Percentiles rank a stretch among this genome's conserved stretches.
These are phyloP conservation scores for Chaetura pelagica DNA, from an alignment of 2,113 vertebrate species.

Conservation along the genomic window DNA sequence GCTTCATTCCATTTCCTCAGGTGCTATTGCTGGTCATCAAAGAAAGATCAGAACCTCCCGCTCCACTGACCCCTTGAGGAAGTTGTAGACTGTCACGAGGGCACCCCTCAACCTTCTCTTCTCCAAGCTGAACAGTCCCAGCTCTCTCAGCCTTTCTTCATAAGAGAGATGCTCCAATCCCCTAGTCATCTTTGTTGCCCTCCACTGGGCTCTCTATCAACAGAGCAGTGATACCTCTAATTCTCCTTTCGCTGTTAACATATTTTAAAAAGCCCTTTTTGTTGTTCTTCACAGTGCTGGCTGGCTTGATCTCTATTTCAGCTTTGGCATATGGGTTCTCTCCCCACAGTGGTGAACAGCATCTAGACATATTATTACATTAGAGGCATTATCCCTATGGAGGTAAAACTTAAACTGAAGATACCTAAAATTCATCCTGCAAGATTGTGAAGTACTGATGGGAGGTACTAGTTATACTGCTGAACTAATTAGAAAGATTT, in stretches of 20 bases:
- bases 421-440: background rate
- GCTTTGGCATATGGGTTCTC: background rate
- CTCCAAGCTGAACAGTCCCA: background rate
- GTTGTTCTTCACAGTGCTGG: background rate
- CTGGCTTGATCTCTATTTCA: background rate
- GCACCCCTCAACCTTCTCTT: background rate
- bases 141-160: no score
- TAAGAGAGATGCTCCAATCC: no score
- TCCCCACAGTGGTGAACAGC: background rate
- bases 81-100: background rate
- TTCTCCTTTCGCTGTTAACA: background rate
- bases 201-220: no score
- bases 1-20: background rate
- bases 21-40: no score
- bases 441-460: background rate
- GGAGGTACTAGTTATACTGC: background rate
- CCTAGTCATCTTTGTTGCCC: rapidly evolving
- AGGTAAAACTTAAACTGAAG: background rate
- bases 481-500: background rate
- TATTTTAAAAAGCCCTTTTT: background rate
- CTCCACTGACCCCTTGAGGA: background rate
- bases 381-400: background rate
- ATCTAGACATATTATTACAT: background rate
- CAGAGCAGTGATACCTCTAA: background rate
- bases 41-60: no score